Base-by-base conservation (phyloP, 2,888 invertebrate species). In the Epiblema foenella region DNA sequence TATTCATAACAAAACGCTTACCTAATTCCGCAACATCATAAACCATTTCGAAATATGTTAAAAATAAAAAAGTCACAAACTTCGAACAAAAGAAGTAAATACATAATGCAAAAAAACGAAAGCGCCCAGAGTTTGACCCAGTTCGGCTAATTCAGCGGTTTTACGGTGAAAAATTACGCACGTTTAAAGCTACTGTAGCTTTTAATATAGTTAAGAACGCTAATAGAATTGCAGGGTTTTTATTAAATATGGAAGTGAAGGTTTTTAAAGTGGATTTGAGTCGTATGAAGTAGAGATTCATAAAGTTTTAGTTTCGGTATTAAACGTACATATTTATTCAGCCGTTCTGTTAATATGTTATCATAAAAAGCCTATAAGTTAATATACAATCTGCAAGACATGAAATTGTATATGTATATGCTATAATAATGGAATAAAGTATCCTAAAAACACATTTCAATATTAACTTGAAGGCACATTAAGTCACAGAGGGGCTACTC, bases 21-120 rank as follows among this genome's bases (percentile, higher is more conserved):
- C 60, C 8, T 37, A 52, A 67, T 58, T 20, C 46, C 8, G 7
- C 33, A 52, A 29, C 42, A 56, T 49, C 66, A 39, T 71, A 57
- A 62, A 66, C 46, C 46, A 54, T 71, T 71, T 29, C 49, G 60
- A 66, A 62, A 66, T 66, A 71, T 67, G 60, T 71, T 54, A 56
- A 56, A 67, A 57, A 58, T 56, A 71, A 70, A 65, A 70, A 71
- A 62, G 46, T 69, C 68, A 33, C 56, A 63, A 71, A 66, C 60
- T 67, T 60, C 37, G 56, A 71, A 71, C 71, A 71, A 70, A 54
- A 52, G 70, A 67, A 71, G 71, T 67, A 67, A 71, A 71, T 71
- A 71, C 71, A 71, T 71, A 66, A 71, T 71, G 71, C 66, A 62
- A 66, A 71, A 70, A 70, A 70, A 70, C 51, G 66, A 71, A 66